Evolutionary conservation across 2,888 invertebrate species (phyloP).

Genomic region (Galerucella nymphaeae): DNA sequence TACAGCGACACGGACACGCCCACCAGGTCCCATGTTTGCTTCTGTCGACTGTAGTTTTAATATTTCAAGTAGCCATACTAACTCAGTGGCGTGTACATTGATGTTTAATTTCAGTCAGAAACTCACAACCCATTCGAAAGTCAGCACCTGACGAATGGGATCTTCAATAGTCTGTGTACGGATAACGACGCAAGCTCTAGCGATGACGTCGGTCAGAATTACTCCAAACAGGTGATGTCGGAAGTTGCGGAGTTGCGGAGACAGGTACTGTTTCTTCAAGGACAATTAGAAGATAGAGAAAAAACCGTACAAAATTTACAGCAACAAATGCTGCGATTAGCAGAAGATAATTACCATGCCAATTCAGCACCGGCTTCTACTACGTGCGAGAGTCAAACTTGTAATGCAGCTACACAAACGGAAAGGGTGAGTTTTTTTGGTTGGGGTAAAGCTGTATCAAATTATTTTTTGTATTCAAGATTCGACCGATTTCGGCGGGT

Average conservation of each 20-base stretch:
- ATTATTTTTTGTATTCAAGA: constrained; percentile 58
- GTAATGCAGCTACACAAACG: constrained; percentile 88
- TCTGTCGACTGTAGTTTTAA: too few relatives aligned
- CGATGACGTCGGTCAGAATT: constrained; percentile 51
- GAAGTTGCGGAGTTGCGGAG: constrained; percentile 84
- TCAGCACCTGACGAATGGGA: constrained; percentile 70
- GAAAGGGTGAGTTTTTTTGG: constrained; percentile 74
- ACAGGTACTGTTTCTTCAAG: constrained; percentile 85
- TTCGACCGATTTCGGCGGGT: constrained; percentile 71
- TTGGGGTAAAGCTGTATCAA: background rate
- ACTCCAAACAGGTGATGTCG: constrained; percentile 22
- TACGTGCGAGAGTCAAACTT: constrained; percentile 66
- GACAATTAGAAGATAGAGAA: constrained; percentile 89
- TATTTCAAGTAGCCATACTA: too few relatives aligned
- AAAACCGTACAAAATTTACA: constrained; percentile 83
- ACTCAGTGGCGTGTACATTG: too few relatives aligned
- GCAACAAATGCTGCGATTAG: constrained; percentile 74
- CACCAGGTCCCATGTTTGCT: too few relatives aligned
- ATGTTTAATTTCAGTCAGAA: constrained; percentile 77
- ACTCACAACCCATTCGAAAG: constrained; percentile 90
- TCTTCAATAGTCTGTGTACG: constrained; percentile 72
- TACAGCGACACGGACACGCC: too few relatives aligned
- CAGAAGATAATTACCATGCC: constrained; percentile 63
- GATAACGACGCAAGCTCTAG: constrained; percentile 68
- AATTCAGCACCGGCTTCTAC: constrained; percentile 63